Conservation (phyloP, 2,888 invertebrate genomes). For the Xestobium rufovillosum region DNA sequence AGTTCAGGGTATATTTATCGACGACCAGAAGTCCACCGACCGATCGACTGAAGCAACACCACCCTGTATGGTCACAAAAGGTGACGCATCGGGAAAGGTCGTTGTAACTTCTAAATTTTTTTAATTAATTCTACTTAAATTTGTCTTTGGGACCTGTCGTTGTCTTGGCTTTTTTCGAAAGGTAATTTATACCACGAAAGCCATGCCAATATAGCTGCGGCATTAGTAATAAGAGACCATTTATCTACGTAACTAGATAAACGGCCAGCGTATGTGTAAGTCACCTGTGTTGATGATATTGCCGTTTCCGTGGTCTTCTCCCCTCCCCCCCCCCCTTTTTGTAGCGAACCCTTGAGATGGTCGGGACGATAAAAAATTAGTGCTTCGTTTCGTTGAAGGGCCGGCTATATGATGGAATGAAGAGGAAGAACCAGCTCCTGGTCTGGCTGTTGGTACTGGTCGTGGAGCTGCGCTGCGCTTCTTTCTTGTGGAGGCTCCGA, state of each 20-base stretch:
- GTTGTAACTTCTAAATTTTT: too few species aligned
- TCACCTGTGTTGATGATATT: constrained; percentile 9
- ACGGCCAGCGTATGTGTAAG: constrained; percentile 13
- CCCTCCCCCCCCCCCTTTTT: constrained; percentile 8
- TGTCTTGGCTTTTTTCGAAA: constrained; percentile 6
- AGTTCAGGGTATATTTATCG: too few species aligned
- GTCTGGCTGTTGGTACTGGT: too few species aligned
- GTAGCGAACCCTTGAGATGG: constrained; percentile 8
- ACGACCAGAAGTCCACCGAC: too few species aligned
- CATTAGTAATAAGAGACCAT: constrained; percentile 11
- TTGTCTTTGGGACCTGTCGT: neutral
- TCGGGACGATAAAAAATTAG: constrained; percentile 9
- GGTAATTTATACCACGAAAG: constrained; percentile 5
- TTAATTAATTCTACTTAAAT: too few species aligned
- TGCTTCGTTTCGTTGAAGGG: too few species aligned
- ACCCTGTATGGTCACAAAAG: too few species aligned
- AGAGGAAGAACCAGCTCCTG: too few species aligned
- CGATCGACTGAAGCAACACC: too few species aligned
- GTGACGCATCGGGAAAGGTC: too few species aligned
- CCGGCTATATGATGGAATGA: too few species aligned
- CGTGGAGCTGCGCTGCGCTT: constrained; percentile 6
- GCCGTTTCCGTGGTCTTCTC: constrained; percentile 7
- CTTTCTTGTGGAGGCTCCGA: constrained; percentile 11
- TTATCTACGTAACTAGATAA: constrained; percentile 11
- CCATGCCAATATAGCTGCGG: neutral